phyloP scores from a whole-genome alignment of 2,888 invertebrate genomes.

The Melieria picta region DNA sequence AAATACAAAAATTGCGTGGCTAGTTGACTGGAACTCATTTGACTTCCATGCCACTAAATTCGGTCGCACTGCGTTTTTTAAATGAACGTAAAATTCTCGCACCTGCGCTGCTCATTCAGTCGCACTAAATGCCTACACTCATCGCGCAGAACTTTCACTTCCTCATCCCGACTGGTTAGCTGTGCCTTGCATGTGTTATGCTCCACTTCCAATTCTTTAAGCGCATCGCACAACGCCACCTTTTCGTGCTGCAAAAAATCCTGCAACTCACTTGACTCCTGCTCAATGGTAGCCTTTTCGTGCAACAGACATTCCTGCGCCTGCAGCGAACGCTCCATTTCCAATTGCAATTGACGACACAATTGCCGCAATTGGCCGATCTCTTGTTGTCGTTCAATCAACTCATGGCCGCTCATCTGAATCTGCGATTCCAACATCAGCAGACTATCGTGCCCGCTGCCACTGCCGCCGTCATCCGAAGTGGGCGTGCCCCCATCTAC shows the following conservation, averaged over 20 bases:
- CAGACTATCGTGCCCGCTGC: conserved; percentile 78
- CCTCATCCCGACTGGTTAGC: conserved; percentile 68
- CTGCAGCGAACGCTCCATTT: conserved; percentile 75
- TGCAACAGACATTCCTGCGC: conserved; percentile 75
- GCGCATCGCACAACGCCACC: conserved; percentile 79
- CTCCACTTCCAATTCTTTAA: conserved; percentile 77
- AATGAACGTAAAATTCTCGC: conserved; percentile 40
- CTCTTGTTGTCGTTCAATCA: conserved; percentile 80
- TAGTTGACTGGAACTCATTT: too few species aligned
- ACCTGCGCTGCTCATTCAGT: conserved; percentile 83
- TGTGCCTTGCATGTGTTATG: conserved; percentile 60
- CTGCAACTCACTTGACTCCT: conserved; percentile 84
- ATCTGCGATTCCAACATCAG: conserved; percentile 80
- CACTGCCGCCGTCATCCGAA: conserved; percentile 65
- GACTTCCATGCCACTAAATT: too few species aligned
- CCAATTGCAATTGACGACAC: conserved; percentile 77
- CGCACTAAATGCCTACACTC: conserved; percentile 83
- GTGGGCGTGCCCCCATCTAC: conserved; percentile 60
- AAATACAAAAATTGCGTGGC: too few species aligned
- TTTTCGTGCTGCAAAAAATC: conserved; percentile 91
- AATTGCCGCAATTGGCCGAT: conserved; percentile 76
- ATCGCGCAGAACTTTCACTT: conserved; percentile 74
- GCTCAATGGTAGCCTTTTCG: conserved; percentile 81
- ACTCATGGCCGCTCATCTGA: conserved; percentile 78
- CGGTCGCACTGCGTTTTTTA: neutral